Conservation (phyloP, 2,113 vertebrate species). For the Engraulis encrasicolus region DNA sequence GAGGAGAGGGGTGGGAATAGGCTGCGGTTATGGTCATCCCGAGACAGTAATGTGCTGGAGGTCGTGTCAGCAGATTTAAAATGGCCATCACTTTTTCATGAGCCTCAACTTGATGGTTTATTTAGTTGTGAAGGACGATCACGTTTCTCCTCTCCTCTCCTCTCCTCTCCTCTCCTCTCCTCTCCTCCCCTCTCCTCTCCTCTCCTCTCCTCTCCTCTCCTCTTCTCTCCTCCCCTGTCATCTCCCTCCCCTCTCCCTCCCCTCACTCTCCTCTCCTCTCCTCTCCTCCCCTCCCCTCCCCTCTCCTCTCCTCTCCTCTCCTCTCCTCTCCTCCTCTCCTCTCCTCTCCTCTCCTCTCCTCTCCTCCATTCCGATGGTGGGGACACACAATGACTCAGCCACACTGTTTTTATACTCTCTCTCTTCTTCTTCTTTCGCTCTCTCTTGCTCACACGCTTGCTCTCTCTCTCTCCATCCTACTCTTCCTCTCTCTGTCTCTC, state of each 20-base stretch:
- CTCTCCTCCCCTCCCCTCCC: too few species aligned
- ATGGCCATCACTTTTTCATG: constrained; percentile 41
- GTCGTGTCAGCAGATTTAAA: constrained; percentile 50
- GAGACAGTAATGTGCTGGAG: constrained; percentile 12
- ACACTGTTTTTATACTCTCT: too few species aligned
- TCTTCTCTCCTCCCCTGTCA: too few species aligned
- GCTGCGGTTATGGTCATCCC: background rate
- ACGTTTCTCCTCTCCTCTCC: background rate
- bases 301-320: too few species aligned
- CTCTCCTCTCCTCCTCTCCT: too few species aligned
- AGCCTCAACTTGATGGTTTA: constrained; percentile 48
- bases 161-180: background rate
- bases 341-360: too few species aligned
- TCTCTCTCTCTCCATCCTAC: constrained; percentile 33
- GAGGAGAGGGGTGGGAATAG: too few species aligned
- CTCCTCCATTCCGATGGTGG: too few species aligned
- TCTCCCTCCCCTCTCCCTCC: background rate
- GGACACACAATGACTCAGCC: too few species aligned
- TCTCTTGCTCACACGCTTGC: constrained; percentile 1
- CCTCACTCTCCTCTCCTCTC: too few species aligned
- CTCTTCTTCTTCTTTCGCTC: constrained; percentile 20
- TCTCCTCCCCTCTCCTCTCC: background rate
- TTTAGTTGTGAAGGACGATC: constrained; percentile 31
- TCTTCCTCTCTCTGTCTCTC: background rate
- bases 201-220: background rate